A percentile compares a stretch with the other conserved stretches of the same genome.
Evolutionary conservation across 2,113 vertebrate genomes (phyloP).

Genomic region (Leucosticte australis): DNA sequence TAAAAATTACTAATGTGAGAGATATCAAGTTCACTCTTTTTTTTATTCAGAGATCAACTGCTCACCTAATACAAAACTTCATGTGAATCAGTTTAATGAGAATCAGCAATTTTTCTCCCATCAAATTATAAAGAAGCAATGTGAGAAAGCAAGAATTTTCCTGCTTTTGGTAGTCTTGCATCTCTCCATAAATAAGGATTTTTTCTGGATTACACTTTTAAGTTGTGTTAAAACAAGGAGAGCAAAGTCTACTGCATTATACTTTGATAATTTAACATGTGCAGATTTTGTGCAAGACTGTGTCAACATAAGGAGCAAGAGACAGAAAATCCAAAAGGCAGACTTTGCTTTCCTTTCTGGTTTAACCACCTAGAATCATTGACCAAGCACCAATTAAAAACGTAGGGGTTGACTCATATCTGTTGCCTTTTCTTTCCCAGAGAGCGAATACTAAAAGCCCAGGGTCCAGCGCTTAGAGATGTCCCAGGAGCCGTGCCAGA

Average conservation of each 20-base stretch:
- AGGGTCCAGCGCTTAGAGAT: not conserved
- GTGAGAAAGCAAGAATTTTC: not conserved
- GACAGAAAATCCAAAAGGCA: not conserved
- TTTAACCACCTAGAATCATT: not conserved
- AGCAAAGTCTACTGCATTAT: not conserved
- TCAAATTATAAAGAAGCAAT: not conserved
- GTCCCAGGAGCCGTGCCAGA: not conserved
- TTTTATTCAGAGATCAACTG: not conserved
- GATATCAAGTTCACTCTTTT: not conserved
- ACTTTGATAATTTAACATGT: not conserved
- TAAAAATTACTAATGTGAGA: not conserved
- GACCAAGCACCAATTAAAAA: not conserved
- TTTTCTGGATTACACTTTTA: not conserved
- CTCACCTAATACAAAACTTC: not conserved
- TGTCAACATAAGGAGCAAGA: not conserved
- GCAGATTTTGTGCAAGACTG: not conserved
- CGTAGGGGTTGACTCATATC: fast-evolving
- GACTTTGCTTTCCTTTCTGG: not conserved
- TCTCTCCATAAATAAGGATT: not conserved
- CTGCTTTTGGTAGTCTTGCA: not conserved
- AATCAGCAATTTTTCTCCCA: not conserved
- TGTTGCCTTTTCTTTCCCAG: not conserved
- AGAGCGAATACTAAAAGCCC: not conserved
- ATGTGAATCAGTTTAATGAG: not conserved
- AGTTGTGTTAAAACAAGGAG: not conserved